Conservation (phyloP, 2,113 vertebrate species). For the Embiotoca jacksoni region DNA sequence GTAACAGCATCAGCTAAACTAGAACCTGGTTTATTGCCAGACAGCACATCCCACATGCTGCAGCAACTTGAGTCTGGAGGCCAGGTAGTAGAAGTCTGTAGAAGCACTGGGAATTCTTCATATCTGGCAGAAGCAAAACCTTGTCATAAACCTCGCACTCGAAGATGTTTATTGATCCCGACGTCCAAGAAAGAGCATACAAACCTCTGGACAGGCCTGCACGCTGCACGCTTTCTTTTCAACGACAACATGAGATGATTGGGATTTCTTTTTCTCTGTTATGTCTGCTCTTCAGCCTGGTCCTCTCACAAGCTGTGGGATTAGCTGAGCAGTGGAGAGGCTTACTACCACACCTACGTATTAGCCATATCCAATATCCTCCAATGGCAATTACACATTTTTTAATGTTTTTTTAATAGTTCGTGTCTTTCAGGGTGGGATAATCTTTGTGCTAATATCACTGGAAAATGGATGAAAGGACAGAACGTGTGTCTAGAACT, state of each 20-base stretch:
- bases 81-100: not conserved
- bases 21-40: conserved; percentile 1
- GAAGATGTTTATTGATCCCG: conserved; percentile 35
- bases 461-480: not conserved
- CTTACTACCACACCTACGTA: conserved; percentile 9
- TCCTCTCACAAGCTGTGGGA: not conserved
- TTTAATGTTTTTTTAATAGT: conserved; percentile 16
- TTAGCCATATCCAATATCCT: conserved; percentile 11
- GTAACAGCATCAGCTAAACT: conserved; percentile 3
- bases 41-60: conserved; percentile 1
- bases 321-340: conserved; percentile 1
- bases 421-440: not conserved
- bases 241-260: not conserved
- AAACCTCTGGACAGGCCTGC: not conserved
- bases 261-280: conserved; percentile 1
- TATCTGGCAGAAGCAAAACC: conserved; percentile 26
- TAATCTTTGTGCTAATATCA: not conserved
- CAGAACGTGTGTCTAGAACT: not conserved
- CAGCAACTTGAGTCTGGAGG: conserved; percentile 2
- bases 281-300: not conserved
- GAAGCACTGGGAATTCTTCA: not conserved
- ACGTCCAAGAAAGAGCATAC: conserved; percentile 11
- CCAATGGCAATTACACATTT: not conserved
- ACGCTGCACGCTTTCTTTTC: not conserved
- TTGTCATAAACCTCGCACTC: conserved; percentile 4